Evolutionary conservation across 2,797 vertebrate genomes (phyloP).

Genomic region (Mallotus villosus): DNA sequence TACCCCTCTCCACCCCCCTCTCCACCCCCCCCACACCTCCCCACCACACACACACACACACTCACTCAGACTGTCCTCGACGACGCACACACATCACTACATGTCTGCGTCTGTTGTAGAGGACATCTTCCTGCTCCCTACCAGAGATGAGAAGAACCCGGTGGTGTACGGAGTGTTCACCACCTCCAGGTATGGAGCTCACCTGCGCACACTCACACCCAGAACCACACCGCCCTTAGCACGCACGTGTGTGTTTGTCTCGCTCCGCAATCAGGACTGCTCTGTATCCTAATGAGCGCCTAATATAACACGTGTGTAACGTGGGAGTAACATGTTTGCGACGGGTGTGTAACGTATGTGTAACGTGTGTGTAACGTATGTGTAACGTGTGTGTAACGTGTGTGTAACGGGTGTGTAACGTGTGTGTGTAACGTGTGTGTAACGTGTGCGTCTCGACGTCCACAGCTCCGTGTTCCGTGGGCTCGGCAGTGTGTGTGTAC

Average conservation of each 20-base stretch:
- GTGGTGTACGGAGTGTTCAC: constrained; percentile 94
- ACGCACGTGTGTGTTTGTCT: constrained; percentile 4
- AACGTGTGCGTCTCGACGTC: constrained; percentile 19
- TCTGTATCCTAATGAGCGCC: too few species aligned
- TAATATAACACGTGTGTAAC: too few species aligned
- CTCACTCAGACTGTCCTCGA: background rate
- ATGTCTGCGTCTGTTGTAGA: constrained; percentile 69
- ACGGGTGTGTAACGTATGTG: background rate
- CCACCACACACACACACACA: background rate
- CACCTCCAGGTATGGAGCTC: constrained; percentile 85
- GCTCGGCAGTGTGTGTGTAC: constrained; percentile 96
- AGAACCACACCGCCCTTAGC: background rate
- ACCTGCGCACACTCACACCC: background rate
- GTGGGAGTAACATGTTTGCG: background rate
- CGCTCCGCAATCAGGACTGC: background rate
- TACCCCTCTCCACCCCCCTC: too few species aligned
- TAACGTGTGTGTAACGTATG: background rate
- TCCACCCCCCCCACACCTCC: background rate
- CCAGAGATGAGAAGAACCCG: constrained; percentile 90
- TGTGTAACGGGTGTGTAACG: constrained; percentile 1
- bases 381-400: background rate
- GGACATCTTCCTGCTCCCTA: constrained; percentile 93
- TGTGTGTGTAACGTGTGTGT: constrained; percentile 10
- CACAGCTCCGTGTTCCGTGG: constrained; percentile 93
- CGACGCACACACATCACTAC: background rate